phyloP scores from a whole-genome alignment of 2,888 invertebrate genomes.

The Drosophila mulleri region DNA sequence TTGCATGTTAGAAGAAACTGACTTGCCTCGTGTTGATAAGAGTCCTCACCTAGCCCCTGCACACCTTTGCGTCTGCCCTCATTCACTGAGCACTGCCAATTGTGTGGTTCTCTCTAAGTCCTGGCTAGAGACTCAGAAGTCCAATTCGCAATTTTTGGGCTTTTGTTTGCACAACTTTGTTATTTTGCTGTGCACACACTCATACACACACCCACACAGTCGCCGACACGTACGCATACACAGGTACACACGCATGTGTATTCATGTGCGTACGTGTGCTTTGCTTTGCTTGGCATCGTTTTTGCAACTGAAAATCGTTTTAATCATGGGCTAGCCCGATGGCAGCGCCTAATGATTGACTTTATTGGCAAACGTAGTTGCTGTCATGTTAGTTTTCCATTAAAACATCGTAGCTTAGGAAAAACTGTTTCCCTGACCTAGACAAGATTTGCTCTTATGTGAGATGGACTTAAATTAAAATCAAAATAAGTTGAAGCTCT shows the following conservation, averaged over 20 bases:
- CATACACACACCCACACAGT: conserved; percentile 5
- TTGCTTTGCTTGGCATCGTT: conserved; percentile 14
- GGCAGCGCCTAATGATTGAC: conserved; percentile 8
- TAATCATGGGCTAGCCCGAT: neutral
- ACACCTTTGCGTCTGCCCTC: neutral
- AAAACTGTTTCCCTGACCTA: neutral
- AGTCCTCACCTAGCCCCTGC: neutral
- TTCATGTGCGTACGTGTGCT: conserved; percentile 12
- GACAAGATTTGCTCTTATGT: neutral
- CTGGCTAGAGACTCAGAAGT: conserved; percentile 28
- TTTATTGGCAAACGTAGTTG: conserved; percentile 2
- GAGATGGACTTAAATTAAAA: no score
- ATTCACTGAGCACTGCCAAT: conserved; percentile 27
- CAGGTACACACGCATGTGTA: conserved; percentile 4
- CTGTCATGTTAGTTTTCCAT: conserved; percentile 12
- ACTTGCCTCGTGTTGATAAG: conserved; percentile 50
- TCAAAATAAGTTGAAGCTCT: no score
- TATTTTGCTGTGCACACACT: conserved; percentile 30
- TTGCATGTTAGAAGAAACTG: conserved; percentile 31
- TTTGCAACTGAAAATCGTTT: conserved; percentile 18
- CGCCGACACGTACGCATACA: neutral
- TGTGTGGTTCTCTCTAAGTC: conserved; percentile 45
- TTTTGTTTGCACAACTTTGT: conserved; percentile 49
- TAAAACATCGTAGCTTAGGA: neutral
- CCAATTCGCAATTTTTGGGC: conserved; percentile 44